Conservation (phyloP, 2,888 invertebrate species). For the Ommatoiulus sabulosus region DNA sequence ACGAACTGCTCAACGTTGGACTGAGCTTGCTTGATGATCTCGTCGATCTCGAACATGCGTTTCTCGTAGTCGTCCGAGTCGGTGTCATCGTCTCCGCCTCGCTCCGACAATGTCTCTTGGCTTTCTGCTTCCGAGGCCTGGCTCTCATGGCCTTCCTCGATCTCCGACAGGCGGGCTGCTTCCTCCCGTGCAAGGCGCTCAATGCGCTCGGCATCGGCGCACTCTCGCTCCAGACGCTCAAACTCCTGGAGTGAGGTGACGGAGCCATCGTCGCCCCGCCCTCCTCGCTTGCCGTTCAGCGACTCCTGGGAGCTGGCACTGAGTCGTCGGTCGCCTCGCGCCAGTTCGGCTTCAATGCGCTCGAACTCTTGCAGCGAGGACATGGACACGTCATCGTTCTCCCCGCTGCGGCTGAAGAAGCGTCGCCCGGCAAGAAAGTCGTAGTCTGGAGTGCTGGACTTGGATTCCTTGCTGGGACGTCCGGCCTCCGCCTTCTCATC, state of each 20-base stretch:
- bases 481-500: slow-evolving; percentile 79
- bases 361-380: slow-evolving; percentile 96
- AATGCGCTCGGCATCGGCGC: slow-evolving; percentile 83
- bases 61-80: slow-evolving; percentile 75
- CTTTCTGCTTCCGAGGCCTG: slow-evolving; percentile 72
- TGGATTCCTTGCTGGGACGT: slow-evolving; percentile 70
- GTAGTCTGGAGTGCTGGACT: slow-evolving; percentile 92
- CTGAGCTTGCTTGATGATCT: slow-evolving; percentile 77
- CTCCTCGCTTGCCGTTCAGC: slow-evolving; percentile 74
- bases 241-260: slow-evolving; percentile 86
- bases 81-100: slow-evolving; percentile 59
- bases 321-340: slow-evolving; percentile 69
- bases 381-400: slow-evolving; percentile 91
- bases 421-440: slow-evolving; percentile 86
- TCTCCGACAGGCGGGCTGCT: slow-evolving; percentile 77
- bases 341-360: slow-evolving; percentile 84
- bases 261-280: slow-evolving; percentile 85
- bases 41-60: slow-evolving; percentile 77
- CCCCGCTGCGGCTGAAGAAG: slow-evolving; percentile 83
- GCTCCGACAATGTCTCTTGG: slow-evolving; percentile 73
- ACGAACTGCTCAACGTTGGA: slow-evolving; percentile 75
- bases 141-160: slow-evolving; percentile 69
- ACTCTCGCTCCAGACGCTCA: slow-evolving; percentile 89
- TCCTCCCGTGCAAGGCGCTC: slow-evolving; percentile 88
- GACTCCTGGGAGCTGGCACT: slow-evolving; percentile 84